These are phyloP conservation scores for Drosophila meridiana DNA, from an alignment of 2,888 invertebrate species.

Conservation along the genomic window DNA sequence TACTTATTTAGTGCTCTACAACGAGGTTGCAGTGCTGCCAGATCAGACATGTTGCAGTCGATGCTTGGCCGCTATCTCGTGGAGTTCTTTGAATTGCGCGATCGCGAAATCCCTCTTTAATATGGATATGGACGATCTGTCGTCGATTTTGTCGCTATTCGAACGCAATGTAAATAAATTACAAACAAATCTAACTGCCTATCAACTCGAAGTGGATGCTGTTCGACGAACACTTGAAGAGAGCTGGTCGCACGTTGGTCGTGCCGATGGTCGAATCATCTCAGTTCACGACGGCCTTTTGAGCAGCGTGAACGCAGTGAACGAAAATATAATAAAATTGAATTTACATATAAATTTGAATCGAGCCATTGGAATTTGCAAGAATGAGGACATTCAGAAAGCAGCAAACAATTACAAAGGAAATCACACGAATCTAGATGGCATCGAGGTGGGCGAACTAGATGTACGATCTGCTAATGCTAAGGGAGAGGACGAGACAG, in stretches of 20 bases:
- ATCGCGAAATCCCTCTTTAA: not conserved
- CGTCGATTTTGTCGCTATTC: conserved; percentile 37
- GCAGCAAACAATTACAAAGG: not conserved
- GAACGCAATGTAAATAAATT: conserved; percentile 47
- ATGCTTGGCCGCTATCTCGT: conserved; percentile 18
- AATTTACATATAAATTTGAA: conserved; percentile 56
- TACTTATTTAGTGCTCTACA: not conserved
- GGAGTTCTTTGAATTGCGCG: conserved; percentile 25
- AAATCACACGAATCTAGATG: conserved; percentile 17
- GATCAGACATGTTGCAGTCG: not conserved
- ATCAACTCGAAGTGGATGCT: conserved; percentile 24
- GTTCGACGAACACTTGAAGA: conserved; percentile 29
- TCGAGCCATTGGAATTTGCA: not conserved
- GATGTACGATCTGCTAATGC: not conserved
- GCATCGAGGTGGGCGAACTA: conserved; percentile 32
- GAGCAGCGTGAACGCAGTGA: conserved; percentile 48
- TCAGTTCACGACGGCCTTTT: conserved; percentile 48
- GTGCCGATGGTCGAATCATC: conserved; percentile 29
- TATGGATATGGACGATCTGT: conserved; percentile 44
- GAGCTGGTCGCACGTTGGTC: conserved; percentile 31
- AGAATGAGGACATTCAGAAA: not conserved
- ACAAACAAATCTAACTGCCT: conserved; percentile 36
- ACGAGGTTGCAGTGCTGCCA: not conserved
- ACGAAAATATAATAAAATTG: conserved; percentile 52
- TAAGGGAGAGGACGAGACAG: not conserved